A percentile compares a stretch with the other conserved stretches of the same genome.
phyloP scores from a whole-genome alignment of 2,888 invertebrate genomes.

The Synergus japonicus region DNA sequence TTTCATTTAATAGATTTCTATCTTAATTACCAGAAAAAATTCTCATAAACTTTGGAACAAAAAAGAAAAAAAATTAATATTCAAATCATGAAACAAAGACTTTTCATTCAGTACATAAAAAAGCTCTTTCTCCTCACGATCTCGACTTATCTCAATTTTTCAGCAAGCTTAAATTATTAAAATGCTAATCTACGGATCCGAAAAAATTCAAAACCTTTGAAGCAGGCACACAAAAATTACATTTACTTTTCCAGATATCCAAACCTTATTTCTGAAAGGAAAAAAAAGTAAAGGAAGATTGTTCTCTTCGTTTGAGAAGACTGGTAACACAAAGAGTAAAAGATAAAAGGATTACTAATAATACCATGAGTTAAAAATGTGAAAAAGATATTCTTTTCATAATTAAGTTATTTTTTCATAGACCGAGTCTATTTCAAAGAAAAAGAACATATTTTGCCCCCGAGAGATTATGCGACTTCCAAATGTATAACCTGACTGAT shows the following conservation, averaged over 20 bases:
- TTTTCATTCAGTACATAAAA: too few species aligned
- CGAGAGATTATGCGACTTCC: too few species aligned
- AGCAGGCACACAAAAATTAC: neutral
- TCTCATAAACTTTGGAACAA: too few species aligned
- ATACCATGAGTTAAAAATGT: too few species aligned
- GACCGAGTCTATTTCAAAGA: too few species aligned
- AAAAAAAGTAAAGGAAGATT: neutral
- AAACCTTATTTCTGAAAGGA: constrained; percentile 19
- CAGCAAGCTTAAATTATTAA: neutral
- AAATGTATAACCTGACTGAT: too few species aligned
- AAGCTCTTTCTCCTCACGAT: neutral
- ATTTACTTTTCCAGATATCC: neutral
- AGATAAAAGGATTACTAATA: too few species aligned
- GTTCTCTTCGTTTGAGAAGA: neutral
- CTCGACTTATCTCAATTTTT: neutral
- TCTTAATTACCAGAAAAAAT: too few species aligned
- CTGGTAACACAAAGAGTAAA: neutral
- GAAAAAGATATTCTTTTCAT: neutral
- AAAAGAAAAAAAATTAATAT: neutral
- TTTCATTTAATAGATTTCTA: too few species aligned
- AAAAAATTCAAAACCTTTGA: neutral
- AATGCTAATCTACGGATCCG: neutral
- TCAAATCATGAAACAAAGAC: neutral
- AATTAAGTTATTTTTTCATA: too few species aligned
- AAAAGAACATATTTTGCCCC: too few species aligned